A percentile compares a stretch with the other conserved stretches of the same genome.
These are phyloP conservation scores for Podargus strigoides DNA, from an alignment of 2,797 vertebrate species.

Conservation along the genomic window DNA sequence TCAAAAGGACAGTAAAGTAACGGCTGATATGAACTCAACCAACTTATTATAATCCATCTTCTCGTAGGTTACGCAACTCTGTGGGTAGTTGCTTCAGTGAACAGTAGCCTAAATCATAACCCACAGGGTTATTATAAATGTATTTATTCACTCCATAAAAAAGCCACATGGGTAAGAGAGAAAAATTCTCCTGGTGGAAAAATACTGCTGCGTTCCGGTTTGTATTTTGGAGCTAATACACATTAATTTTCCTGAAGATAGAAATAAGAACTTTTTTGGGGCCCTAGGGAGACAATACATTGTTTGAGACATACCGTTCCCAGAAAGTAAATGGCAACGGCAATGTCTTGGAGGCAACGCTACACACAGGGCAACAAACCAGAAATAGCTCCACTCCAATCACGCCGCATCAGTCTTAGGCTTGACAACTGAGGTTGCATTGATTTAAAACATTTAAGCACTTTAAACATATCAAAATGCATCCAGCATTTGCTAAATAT, in stretches of 20 bases:
- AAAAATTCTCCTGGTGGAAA: slow-evolving; percentile 46
- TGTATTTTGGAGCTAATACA: slow-evolving; percentile 23
- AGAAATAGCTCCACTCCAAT: not conserved
- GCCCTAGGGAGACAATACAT: not conserved
- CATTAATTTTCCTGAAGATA: slow-evolving; percentile 26
- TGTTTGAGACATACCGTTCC: slow-evolving; percentile 24
- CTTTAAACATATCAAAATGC: not conserved
- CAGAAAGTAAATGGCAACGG: not conserved
- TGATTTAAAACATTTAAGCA: not conserved
- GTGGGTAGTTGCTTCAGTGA: slow-evolving; percentile 12
- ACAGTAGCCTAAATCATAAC: slow-evolving; percentile 30
- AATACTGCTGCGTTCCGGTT: slow-evolving; percentile 23
- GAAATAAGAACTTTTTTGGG: slow-evolving; percentile 30
- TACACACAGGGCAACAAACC: not conserved
- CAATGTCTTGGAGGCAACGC: not conserved
- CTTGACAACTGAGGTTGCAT: not conserved
- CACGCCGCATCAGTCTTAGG: not conserved
- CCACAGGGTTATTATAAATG: slow-evolving; percentile 49
- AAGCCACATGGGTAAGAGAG: slow-evolving; percentile 3
- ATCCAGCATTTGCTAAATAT: not conserved
- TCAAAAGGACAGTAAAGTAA: not conserved
- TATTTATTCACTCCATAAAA: slow-evolving; percentile 50
- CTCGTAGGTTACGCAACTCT: slow-evolving; percentile 4
- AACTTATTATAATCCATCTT: not conserved
- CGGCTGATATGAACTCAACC: not conserved